Evolutionary conservation across 2,888 invertebrate genomes (phyloP), one percentile per base, ranked within the genome.

Genomic region (Pseudanteris insignis): DNA sequence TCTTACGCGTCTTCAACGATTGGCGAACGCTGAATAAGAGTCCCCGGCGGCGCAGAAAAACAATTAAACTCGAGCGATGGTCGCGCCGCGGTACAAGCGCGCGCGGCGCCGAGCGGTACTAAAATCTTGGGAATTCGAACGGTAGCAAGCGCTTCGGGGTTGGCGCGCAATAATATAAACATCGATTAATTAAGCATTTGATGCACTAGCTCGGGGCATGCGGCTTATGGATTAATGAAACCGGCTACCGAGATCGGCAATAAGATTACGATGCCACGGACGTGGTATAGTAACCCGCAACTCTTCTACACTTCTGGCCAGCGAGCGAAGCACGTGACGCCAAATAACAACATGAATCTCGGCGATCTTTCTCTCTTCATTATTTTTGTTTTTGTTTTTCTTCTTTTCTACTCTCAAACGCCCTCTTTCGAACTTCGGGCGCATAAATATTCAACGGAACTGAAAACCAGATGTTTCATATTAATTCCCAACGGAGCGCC

Each of bases 101-200:
- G n/a, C 12, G 24, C 9, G n/a, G 12, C 2, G 2, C 12, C 9
- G n/a, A 7, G 2, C 11, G 29, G 18, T 36, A 51, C 37, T 51
- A 30, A 51, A 62, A 57, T 57, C 44, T 18, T n/a, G 46, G 21
- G 51, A 48, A 48, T 50, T 54, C 38, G 34, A 40, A 57, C 58
- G 50, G 58, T 54, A 57, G 58, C 55, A 29, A 67, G 60, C 36
- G 67, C 66, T 67, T 44, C 63, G 50, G 61, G 66, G 54, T 61
- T 55, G 61, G 64, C 60, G 63, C 63, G 64, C 72, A 76, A 74
- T 76, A 74, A 76, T 73, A 73, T 69, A 72, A 76, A 75, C 72
- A 72, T 71, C 70, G 73, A 73, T 76, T 75, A 76, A 78, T 78
- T 75, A 74, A 71, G 65, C 62, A 68, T 68, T 70, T 69, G 65